Evolutionary conservation across 2,797 vertebrate genomes (phyloP).

Genomic region (Petrocephalus schoutedeni): DNA sequence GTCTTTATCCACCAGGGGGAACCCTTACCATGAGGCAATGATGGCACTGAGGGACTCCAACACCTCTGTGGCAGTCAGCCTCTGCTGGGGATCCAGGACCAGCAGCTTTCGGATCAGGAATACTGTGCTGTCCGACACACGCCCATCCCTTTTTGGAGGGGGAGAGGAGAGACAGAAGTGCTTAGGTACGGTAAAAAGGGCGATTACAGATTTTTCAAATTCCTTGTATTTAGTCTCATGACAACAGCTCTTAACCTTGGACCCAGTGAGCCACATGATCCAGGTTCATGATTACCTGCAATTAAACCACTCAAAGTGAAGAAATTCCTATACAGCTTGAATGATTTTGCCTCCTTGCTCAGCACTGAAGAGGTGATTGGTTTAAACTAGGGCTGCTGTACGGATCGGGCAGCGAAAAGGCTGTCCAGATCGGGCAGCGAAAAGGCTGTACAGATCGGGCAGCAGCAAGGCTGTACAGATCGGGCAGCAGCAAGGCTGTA

Average conservation of each 20-base stretch:
- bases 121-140: slow-evolving; percentile 95
- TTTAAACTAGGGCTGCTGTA: neutral
- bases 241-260: neutral
- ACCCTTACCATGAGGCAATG: slow-evolving; percentile 83
- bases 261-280: neutral
- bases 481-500: too few relatives aligned
- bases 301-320: neutral
- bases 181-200: neutral
- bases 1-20: slow-evolving; percentile 39
- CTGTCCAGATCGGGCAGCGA: too few relatives aligned
- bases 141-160: slow-evolving; percentile 73
- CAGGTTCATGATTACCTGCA: neutral
- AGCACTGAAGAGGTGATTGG: neutral
- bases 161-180: neutral
- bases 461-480: too few relatives aligned
- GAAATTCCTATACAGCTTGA: neutral
- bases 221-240: neutral
- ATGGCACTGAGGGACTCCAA: slow-evolving; percentile 90
- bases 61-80: slow-evolving; percentile 86
- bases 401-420: too few relatives aligned
- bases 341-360: neutral
- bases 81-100: slow-evolving; percentile 92
- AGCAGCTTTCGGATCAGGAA: slow-evolving; percentile 95
- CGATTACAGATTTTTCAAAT: neutral
- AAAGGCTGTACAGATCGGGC: too few relatives aligned